These are phyloP conservation scores for Hyperoplus lanceolatus DNA, from an alignment of 2,797 vertebrate species.

Conservation along the genomic window DNA sequence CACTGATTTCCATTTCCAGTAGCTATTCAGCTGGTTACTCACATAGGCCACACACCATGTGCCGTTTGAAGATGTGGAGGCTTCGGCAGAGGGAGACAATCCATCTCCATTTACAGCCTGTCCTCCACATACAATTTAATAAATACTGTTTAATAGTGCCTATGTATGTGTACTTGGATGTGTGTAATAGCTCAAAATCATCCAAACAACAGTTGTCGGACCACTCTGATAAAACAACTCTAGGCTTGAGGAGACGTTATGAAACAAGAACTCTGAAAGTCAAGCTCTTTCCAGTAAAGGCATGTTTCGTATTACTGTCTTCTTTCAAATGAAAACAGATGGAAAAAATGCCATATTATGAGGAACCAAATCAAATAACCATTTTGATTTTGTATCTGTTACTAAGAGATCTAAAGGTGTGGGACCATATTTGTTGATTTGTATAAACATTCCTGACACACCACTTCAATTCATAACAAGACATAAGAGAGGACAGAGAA, in stretches of 20 bases:
- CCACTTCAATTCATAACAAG: constrained; percentile 7
- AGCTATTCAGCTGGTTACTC: constrained; percentile 6
- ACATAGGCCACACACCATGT: background rate
- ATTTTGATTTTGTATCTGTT: constrained; percentile 21
- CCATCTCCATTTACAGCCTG: constrained; percentile 30
- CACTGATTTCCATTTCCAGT: constrained; percentile 13
- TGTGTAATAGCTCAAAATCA: constrained; percentile 25
- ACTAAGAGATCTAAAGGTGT: background rate
- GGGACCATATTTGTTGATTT: background rate
- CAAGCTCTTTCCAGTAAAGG: constrained; percentile 38
- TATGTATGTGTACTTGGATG: background rate
- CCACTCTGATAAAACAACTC: constrained; percentile 34
- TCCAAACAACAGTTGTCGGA: constrained; percentile 29
- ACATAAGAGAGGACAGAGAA: constrained; percentile 19
- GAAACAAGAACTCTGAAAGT: constrained; percentile 32
- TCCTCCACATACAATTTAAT: constrained; percentile 15
- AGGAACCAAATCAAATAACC: constrained; percentile 25
- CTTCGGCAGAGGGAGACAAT: constrained; percentile 21
- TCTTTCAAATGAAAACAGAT: constrained; percentile 68
- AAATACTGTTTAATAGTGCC: background rate
- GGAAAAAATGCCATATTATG: constrained; percentile 34
- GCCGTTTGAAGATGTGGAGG: constrained; percentile 23
- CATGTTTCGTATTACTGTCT: constrained; percentile 47
- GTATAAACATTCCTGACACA: constrained; percentile 5
- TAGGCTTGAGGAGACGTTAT: constrained; percentile 33